phyloP scores from a whole-genome alignment of 2,113 vertebrate species.

The Hippoglossus stenolepis region DNA sequence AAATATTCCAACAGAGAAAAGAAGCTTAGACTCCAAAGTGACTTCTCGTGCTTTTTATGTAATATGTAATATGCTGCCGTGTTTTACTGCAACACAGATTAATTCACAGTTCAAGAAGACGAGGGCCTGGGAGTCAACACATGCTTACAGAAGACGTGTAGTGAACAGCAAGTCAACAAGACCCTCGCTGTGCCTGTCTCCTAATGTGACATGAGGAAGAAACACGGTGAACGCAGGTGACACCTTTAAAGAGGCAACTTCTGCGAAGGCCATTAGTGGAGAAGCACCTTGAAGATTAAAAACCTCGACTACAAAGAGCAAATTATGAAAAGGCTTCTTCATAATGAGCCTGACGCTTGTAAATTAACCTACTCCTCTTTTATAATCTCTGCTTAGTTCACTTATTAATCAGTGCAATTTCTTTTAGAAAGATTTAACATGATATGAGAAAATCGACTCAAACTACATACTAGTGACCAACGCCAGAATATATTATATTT shows the following conservation, averaged over 20 bases:
- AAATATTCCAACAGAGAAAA: conserved; percentile 11
- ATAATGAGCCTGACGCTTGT: background rate
- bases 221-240: background rate
- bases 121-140: too few species aligned
- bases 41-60: background rate
- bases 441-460: too few species aligned
- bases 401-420: too few species aligned
- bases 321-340: too few species aligned
- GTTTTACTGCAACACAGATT: background rate
- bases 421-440: too few species aligned
- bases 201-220: background rate
- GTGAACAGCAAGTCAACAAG: too few species aligned
- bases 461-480: too few species aligned
- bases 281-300: too few species aligned
- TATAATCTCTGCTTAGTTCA: background rate
- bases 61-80: too few species aligned
- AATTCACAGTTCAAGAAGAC: background rate
- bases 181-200: too few species aligned
- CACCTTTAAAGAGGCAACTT: background rate
- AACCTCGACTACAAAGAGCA: background rate
- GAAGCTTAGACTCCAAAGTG: background rate
- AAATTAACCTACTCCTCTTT: background rate
- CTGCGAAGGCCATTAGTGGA: background rate
- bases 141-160: too few species aligned
- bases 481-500: too few species aligned